phyloP scores from a whole-genome alignment of 2,113 vertebrate genomes.

The Chaenocephalus aceratus region DNA sequence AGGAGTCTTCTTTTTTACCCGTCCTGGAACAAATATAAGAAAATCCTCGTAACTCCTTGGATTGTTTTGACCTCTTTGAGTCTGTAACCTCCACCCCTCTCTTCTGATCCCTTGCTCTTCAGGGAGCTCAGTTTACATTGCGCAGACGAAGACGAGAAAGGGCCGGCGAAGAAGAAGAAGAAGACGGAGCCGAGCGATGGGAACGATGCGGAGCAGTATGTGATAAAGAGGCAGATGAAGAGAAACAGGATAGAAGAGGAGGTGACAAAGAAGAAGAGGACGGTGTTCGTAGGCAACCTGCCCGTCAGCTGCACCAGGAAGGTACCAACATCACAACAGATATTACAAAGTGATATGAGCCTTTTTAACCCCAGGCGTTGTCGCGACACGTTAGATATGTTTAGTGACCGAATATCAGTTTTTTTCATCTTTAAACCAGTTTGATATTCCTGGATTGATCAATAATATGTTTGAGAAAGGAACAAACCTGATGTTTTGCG shows the following conservation, averaged over 20 bases:
- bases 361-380: too few species aligned
- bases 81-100: background rate
- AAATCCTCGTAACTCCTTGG: background rate
- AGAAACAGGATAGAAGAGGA: conserved; percentile 35
- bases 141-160: conserved; percentile 85
- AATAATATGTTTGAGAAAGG: background rate
- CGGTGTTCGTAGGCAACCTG: conserved; percentile 94
- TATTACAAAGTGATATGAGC: background rate
- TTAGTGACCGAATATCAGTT: background rate
- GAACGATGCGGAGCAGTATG: conserved; percentile 25
- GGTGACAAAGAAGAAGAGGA: conserved; percentile 59
- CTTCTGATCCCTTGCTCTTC: background rate
- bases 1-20: background rate
- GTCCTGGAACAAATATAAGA: background rate
- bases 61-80: background rate
- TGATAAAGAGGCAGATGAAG: conserved; percentile 51
- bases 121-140: conserved; percentile 86
- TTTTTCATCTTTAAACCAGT: background rate
- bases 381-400: background rate
- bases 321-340: conserved; percentile 36
- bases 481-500: background rate
- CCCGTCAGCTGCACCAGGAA: conserved; percentile 87
- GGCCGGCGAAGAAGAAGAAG: conserved; percentile 35
- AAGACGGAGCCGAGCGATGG: conserved; percentile 14
- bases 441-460: background rate